Evolutionary conservation across 2,888 invertebrate species (phyloP), one percentile per base, ranked within the genome.

Genomic region (Lasioglossum calceatum): DNA sequence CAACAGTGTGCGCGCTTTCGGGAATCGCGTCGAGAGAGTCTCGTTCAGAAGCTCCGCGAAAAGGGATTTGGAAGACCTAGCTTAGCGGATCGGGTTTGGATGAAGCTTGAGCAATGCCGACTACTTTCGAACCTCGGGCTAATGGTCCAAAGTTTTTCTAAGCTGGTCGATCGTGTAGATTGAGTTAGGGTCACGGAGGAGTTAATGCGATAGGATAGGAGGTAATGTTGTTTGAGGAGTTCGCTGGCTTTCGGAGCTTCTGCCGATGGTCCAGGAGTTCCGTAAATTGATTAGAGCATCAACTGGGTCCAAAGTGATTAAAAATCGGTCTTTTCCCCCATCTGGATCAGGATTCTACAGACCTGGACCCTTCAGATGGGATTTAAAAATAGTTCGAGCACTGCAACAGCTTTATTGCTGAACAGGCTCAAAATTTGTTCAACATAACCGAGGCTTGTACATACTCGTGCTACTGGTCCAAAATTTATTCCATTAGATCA

Each of bases 61-160:
- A n/a, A 54, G 54, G 54, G 54, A 54, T 54, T 54, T n/a, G n/a
- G 54, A n/a, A 54, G 54, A 54, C 54, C 54, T 54, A 54, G 54
- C 54, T 54, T 54, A 54, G n/a, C n/a, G 54, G 54, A 54, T 54
- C 54, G 54, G 54, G n/a, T 54, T 54, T 54, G 10, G 50, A 54
- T 54, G 50, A 54, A 54, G 50, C 50, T 54, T 54, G 50, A 54
- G 50, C 50, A 54, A n/a, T 54, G 54, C 10, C 54, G 54, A 54
- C 2, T 54, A 54, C 54, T 54, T 54, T 54, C 54, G 54, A 54
- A 54, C 54, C 54, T 23, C 23, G 23, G 23, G n/a, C 54, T 54
- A n/a, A 64, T 64, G 32, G 54, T 54, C 54, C 54, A 54, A 54
- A 54, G 54, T 54, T 54, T n/a, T 54, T n/a, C 54, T n/a, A 54